A percentile compares a stretch with the other conserved stretches of the same genome.
Conservation (phyloP, 1,140 invertebrate genomes). For the Caenorhabditis brenneri region DNA sequence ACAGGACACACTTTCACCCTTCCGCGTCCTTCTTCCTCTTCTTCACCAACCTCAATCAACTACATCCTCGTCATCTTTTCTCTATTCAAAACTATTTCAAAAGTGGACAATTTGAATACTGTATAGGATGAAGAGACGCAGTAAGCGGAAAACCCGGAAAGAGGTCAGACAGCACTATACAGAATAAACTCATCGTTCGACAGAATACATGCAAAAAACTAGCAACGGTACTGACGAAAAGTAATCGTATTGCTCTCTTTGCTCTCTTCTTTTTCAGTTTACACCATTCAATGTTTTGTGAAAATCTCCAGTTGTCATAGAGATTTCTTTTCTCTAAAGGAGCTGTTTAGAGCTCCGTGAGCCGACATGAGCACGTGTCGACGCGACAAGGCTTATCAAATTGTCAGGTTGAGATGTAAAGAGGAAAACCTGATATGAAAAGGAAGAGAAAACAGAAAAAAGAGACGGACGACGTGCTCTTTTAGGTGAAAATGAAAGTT, state of each 20-base stretch:
- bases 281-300: background rate
- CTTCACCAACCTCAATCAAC: background rate
- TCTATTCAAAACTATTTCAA: constrained; percentile 5
- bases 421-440: background rate
- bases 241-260: background rate
- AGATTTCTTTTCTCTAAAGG: background rate
- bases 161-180: background rate
- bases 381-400: constrained; percentile 31
- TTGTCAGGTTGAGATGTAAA: background rate
- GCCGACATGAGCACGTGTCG: background rate
- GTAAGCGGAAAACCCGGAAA: background rate
- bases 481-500: background rate
- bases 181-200: background rate
- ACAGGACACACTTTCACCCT: background rate
- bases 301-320: constrained; percentile 6
- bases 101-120: background rate
- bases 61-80: background rate
- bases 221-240: background rate
- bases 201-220: background rate
- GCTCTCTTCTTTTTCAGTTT: background rate
- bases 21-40: background rate
- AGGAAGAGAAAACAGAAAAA: too few species aligned
- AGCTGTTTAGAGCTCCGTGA: background rate
- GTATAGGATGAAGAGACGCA: constrained; percentile 3
- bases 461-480: constrained; percentile 15